Evolutionary conservation across 2,888 invertebrate genomes (phyloP), one percentile per base, ranked within the genome.

Genomic region (Seira ritae): DNA sequence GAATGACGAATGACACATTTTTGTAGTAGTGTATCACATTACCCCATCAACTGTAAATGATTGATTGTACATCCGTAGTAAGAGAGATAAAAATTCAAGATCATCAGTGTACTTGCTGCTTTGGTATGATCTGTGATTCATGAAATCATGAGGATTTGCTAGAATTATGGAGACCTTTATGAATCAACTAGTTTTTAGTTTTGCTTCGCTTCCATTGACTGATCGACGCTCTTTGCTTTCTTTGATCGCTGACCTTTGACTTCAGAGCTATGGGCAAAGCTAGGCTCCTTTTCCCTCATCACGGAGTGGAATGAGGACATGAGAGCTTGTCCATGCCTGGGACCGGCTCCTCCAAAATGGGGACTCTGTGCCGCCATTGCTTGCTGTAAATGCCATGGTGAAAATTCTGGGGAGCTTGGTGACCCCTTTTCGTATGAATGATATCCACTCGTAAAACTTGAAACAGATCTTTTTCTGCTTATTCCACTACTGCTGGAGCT

Each of bases 351-450:
- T 22, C 50, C 70, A 17, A 77, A 66, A 37, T 80, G 81, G 12
- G 50, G 71, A 55, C 71, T 71, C 3, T 55, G 55, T 2, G 55
- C 22, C 20, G 70, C 66, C 10, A 75, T 71, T 2, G 76, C 65
- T 42, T 70, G 72, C 17, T 31, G 31, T 31, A 31, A 31, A 31
- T n/a, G n/a, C n/a, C n/a, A n/a, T n/a, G n/a, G n/a, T n/a, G n/a
- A n/a, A 19, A 74, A 15, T 20, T 84, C 84, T 12, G 80, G 84
- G 19, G 84, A 66, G 42, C 46, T 80, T 4, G 85, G 65, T 4
- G 85, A 80, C 6, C 80, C 70, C 55, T 87, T 86, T 4, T 86
- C 86, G 68, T 80, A 85, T 20, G 87, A 85, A 55, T 87, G 87
- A 62, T 87, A 87, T 3, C 87, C 87, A 0, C 85, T 84, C 0